Evolutionary conservation across 2,113 vertebrate genomes (phyloP).

Genomic region (Bubo bubo): DNA sequence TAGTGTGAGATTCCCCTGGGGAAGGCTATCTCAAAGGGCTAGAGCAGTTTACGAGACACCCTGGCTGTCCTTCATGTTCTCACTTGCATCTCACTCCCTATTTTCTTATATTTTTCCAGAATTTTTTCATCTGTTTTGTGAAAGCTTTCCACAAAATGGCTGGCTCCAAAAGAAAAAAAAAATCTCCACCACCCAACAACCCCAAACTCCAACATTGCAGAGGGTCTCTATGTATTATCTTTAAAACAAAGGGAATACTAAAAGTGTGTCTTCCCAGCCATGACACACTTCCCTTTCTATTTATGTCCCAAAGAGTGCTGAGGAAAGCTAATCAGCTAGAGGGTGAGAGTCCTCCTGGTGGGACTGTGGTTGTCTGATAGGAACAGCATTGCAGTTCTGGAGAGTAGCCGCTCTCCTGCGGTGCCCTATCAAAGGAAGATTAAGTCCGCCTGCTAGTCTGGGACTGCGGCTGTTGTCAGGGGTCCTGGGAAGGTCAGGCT

Average conservation of each 20-base stretch:
- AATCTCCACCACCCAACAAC: not conserved
- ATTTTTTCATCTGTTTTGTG: not conserved
- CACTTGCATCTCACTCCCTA: not conserved
- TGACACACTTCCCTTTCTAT: not conserved
- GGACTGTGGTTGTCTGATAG: not conserved
- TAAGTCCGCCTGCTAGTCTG: not conserved
- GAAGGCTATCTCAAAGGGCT: not conserved
- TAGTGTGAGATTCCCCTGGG: not conserved
- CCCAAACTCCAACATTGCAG: not conserved
- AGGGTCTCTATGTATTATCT: not conserved
- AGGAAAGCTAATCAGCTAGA: not conserved
- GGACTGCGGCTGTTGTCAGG: not conserved
- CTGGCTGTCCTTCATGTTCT: not conserved
- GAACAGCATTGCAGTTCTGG: not conserved
- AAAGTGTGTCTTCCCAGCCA: not conserved
- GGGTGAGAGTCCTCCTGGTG: not conserved
- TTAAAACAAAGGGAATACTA: not conserved
- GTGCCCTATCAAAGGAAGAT: slow-evolving; percentile 13
- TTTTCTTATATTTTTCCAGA: not conserved
- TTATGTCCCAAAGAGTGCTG: not conserved
- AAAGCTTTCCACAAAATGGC: not conserved
- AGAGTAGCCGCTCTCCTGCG: accelerated
- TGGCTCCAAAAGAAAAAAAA: not conserved
- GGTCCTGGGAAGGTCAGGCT: not conserved
- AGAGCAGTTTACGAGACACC: not conserved